A percentile compares a stretch with the other conserved stretches of the same genome.
Conservation (phyloP, 2,113 vertebrate species). For the Emydura subglobosa region DNA sequence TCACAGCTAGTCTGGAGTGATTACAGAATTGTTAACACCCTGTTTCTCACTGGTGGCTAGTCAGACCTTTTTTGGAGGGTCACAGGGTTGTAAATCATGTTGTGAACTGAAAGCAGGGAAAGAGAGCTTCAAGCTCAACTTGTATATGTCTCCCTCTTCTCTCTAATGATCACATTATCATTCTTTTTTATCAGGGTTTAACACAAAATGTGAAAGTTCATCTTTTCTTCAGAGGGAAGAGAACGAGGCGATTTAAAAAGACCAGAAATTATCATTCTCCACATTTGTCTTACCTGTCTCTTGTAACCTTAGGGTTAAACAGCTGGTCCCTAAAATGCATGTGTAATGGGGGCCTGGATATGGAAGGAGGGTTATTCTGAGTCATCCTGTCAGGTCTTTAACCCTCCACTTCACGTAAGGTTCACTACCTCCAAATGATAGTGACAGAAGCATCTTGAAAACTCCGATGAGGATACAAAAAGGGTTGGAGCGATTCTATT, state of each 20-base stretch:
- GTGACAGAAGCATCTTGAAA: not conserved
- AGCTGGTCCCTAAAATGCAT: not conserved
- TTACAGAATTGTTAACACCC: not conserved
- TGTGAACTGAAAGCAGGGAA: not conserved
- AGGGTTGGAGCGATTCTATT: not conserved
- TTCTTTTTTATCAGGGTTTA: not conserved
- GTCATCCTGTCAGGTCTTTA: not conserved
- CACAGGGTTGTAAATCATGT: not conserved
- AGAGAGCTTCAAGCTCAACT: slow-evolving; percentile 4
- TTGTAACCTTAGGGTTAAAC: slow-evolving; percentile 30
- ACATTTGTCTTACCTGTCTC: not conserved
- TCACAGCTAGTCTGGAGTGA: not conserved
- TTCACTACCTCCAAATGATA: not conserved
- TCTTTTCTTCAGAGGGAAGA: slow-evolving; percentile 15
- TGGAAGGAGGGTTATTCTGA: not conserved
- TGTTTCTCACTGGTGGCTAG: not conserved
- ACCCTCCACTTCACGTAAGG: not conserved
- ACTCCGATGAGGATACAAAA: not conserved
- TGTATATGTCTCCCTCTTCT: not conserved
- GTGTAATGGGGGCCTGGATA: not conserved
- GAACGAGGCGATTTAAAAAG: not conserved
- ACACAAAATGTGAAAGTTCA: slow-evolving; percentile 3
- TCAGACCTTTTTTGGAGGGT: not conserved
- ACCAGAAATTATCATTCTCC: not conserved
- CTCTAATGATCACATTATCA: not conserved